Evolutionary conservation across 2,113 vertebrate genomes (phyloP).

Genomic region (Gobiocypris rarus): DNA sequence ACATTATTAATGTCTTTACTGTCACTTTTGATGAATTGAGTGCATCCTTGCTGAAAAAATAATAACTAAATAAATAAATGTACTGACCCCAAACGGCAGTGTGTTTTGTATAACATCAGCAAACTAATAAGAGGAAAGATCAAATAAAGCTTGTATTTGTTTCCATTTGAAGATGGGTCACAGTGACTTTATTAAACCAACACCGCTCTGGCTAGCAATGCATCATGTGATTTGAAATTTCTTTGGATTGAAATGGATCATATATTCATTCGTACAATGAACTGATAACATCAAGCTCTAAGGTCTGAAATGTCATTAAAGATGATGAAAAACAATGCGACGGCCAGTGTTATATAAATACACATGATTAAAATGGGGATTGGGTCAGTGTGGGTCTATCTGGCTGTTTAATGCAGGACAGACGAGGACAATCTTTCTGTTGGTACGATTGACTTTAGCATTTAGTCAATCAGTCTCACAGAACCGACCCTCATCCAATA

Average conservation of each 20-base stretch:
- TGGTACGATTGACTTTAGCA: not conserved
- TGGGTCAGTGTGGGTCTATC: not conserved
- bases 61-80: no score
- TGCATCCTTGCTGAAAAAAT: not conserved
- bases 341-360: not conserved
- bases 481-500: not conserved
- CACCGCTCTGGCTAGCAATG: not conserved
- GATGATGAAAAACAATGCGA: constrained; percentile 9
- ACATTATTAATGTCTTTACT: not conserved
- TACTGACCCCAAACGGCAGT: not conserved
- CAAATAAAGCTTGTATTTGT: not conserved
- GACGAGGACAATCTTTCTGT: not conserved
- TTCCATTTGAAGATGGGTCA: not conserved
- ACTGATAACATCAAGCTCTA: not conserved
- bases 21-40: not conserved
- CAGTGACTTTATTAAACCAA: not conserved
- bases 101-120: not conserved
- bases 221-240: not conserved
- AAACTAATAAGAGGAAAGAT: not conserved
- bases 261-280: not conserved
- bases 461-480: constrained; percentile 16
- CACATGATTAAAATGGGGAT: constrained; percentile 5
- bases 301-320: constrained; percentile 7
- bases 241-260: not conserved
- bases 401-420: not conserved